Conservation (phyloP, 2,113 vertebrate genomes). For the Verasper variegatus region DNA sequence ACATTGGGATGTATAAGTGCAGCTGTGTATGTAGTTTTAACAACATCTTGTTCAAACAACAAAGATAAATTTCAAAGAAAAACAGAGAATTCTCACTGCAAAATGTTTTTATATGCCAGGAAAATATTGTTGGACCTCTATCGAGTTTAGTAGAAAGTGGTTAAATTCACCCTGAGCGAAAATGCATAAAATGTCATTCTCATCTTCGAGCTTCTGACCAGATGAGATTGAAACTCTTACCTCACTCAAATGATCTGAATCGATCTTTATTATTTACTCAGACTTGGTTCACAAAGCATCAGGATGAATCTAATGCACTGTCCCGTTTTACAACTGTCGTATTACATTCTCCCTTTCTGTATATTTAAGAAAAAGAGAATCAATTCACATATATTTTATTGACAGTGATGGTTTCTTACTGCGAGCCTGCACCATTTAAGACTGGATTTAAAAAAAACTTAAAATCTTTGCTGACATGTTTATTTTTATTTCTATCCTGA, state of each 20-base stretch:
- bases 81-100: no score
- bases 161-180: not conserved
- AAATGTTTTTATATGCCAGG: no score
- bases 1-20: no score
- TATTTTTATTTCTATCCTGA: slow-evolving; percentile 25
- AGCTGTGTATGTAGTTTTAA: no score
- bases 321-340: no score
- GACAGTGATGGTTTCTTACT: not conserved
- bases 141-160: no score
- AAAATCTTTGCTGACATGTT: slow-evolving; percentile 2
- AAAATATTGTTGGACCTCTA: no score
- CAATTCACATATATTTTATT: not conserved
- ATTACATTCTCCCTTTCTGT: no score
- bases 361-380: no score
- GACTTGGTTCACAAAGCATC: not conserved
- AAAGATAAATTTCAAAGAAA: no score
- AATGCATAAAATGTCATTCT: not conserved
- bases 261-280: not conserved
- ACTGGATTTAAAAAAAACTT: no score
- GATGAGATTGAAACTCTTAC: not conserved
- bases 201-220: not conserved
- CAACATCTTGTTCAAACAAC: no score
- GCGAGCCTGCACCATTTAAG: not conserved
- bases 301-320: not conserved
- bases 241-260: not conserved